Conservation (phyloP, 2,888 invertebrate species). For the Parasteatoda lunata region DNA sequence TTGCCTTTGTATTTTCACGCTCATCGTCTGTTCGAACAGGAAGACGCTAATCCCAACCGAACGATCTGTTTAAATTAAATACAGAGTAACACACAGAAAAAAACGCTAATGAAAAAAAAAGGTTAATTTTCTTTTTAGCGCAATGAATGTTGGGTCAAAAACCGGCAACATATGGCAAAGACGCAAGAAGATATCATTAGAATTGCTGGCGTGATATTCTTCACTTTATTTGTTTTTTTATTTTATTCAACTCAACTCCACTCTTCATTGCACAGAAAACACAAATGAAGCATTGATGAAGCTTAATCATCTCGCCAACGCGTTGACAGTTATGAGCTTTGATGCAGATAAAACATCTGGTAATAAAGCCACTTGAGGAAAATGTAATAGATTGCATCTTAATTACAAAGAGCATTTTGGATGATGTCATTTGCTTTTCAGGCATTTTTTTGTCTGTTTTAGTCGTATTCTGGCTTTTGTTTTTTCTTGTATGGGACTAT, state of each 20-base stretch:
- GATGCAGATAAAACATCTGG: neutral
- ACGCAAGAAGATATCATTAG: neutral
- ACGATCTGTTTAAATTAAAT: neutral
- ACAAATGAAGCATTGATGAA: conserved; percentile 2
- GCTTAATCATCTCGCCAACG: neutral
- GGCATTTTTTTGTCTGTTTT: too few species aligned
- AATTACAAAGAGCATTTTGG: neutral
- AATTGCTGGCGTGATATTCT: neutral
- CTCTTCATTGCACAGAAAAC: neutral
- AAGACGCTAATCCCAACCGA: neutral
- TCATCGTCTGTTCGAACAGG: conserved; percentile 3
- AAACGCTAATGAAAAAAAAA: neutral
- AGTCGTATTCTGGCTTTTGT: too few species aligned
- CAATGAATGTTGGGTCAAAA: conserved; percentile 24
- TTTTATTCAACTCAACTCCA: neutral
- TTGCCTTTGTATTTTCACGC: conserved; percentile 2
- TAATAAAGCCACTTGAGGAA: neutral
- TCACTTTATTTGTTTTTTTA: neutral
- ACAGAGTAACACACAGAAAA: neutral
- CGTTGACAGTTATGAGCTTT: neutral
- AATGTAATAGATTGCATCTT: neutral
- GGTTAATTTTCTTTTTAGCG: neutral
- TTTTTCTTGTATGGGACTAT: too few species aligned
- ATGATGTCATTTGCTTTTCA: neutral
- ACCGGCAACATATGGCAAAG: conserved; percentile 27